Evolutionary conservation across 2,797 vertebrate genomes (phyloP).

Genomic region (Gymnodraco acuticeps): DNA sequence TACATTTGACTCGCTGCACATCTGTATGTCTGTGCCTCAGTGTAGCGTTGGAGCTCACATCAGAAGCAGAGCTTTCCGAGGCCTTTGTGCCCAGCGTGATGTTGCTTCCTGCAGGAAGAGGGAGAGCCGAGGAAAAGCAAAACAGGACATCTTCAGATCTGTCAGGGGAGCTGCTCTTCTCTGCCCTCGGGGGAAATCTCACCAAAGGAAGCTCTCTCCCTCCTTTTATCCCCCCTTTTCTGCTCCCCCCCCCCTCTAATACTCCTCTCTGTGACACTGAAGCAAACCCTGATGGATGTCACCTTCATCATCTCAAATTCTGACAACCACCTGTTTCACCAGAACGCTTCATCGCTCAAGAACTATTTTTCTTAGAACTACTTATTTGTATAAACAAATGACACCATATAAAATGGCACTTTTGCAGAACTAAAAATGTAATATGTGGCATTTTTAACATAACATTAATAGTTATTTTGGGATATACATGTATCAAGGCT

Average conservation of each 20-base stretch:
- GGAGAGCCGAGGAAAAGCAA: constrained; percentile 84
- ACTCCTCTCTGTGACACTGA: constrained; percentile 53
- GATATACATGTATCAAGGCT: not conserved
- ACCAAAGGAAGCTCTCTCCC: constrained; percentile 80
- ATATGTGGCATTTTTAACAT: too few relatives aligned
- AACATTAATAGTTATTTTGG: not conserved
- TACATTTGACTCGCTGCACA: constrained; percentile 52
- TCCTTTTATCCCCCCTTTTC: constrained; percentile 64
- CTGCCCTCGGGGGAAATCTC: constrained; percentile 74
- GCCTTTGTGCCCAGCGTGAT: constrained; percentile 81
- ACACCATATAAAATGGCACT: not conserved
- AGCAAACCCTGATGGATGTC: constrained; percentile 57
- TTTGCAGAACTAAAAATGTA: too few relatives aligned
- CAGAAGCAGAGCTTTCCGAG: constrained; percentile 49
- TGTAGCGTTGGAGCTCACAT: constrained; percentile 40
- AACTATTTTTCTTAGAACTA: not conserved
- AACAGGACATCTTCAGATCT: constrained; percentile 87
- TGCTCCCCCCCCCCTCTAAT: constrained; percentile 56
- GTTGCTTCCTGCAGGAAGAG: constrained; percentile 89
- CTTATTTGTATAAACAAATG: not conserved
- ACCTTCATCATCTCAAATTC: constrained; percentile 41
- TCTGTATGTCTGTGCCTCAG: constrained; percentile 26
- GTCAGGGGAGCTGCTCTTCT: constrained; percentile 85
- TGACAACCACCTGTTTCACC: constrained; percentile 33
- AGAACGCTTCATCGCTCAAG: not conserved